Base-by-base conservation (phyloP, 2,888 invertebrate genomes). In the Eurytoma californica region DNA sequence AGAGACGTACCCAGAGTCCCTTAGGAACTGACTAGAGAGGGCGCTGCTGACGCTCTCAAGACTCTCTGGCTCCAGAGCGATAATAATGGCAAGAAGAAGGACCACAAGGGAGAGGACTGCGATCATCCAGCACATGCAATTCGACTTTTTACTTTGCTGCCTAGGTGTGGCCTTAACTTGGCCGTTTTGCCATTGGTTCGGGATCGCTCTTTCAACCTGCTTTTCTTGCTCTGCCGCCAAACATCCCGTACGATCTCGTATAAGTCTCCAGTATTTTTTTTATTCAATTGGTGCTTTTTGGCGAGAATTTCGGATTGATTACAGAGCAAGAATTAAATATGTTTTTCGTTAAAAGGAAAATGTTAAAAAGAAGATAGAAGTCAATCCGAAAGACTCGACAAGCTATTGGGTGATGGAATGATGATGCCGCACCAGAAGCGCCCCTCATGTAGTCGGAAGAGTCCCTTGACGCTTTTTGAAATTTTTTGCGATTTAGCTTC, bases 1-100 rank as follows among this genome's bases (percentile, higher is more conserved):
- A 83, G 84, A 82, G 79, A 88, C 89, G 88, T 90, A 89, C 89
- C 88, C 89, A 86, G 88, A 82, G 86, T 88, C 88, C 86, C 86
- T 86, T 84, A 88, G 86, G 87, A 86, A 85, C 86, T 87, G 85
- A 86, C 87, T 89, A 87, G 89, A 87, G 84, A 88, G 85, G 83
- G 86, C 85, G 86, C 84, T 84, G 86, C 86, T 85, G 85, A 84
- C 86, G 83, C 85, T 87, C 82, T 86, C 85, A 82, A 88, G 85
- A 83, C 84, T 85, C 85, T 85, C 86, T 84, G 89, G 88, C 84
- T 90, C 89, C 90, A 89, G 83, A 85, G 86, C 85, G 87, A 89
- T 85, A 86, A 88, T 86, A 85, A 90, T 85, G 84, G 89, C 89
- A 84, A 89, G 84, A 82, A 90, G 85, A 84, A 85, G 85, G 84